phyloP scores from a whole-genome alignment of 2,888 invertebrate species.

The Corbicula japonica region DNA sequence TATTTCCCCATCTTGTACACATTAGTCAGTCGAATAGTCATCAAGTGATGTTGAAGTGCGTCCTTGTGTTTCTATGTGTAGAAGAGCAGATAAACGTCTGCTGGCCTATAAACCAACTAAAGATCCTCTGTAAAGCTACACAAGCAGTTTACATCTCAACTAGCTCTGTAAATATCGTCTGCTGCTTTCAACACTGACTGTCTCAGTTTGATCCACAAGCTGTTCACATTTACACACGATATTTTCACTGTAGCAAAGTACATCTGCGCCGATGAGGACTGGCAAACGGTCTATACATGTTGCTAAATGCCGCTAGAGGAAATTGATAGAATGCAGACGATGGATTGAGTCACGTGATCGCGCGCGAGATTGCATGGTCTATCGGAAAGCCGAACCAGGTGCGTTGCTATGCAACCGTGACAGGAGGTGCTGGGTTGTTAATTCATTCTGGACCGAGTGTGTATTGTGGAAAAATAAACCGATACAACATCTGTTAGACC shows the following conservation, averaged over 20 bases:
- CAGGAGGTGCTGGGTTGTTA: constrained; percentile 58
- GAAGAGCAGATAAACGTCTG: constrained; percentile 9
- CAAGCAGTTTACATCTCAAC: neutral
- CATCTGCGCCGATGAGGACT: constrained; percentile 26
- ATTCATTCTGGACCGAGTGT: constrained; percentile 36
- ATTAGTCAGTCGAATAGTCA: no score
- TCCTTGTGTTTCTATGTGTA: constrained; percentile 8
- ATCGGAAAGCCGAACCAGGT: constrained; percentile 52
- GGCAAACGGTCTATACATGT: constrained; percentile 30
- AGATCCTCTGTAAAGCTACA: constrained; percentile 14
- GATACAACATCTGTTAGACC: constrained; percentile 26
- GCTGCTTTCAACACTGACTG: constrained; percentile 12
- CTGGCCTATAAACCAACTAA: constrained; percentile 23
- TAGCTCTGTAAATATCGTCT: neutral
- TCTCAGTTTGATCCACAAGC: constrained; percentile 1
- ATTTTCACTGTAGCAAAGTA: neutral
- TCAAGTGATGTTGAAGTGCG: constrained; percentile 11
- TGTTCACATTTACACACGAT: constrained; percentile 2
- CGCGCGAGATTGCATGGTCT: constrained; percentile 40
- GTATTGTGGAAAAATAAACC: constrained; percentile 26
- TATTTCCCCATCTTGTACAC: no score
- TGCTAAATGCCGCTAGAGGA: constrained; percentile 46
- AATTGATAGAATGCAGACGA: constrained; percentile 54
- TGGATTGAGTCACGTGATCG: constrained; percentile 49
- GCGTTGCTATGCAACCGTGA: constrained; percentile 57